Evolutionary conservation across 2,888 invertebrate genomes (phyloP).

Genomic region (Zootermopsis nevadensis): DNA sequence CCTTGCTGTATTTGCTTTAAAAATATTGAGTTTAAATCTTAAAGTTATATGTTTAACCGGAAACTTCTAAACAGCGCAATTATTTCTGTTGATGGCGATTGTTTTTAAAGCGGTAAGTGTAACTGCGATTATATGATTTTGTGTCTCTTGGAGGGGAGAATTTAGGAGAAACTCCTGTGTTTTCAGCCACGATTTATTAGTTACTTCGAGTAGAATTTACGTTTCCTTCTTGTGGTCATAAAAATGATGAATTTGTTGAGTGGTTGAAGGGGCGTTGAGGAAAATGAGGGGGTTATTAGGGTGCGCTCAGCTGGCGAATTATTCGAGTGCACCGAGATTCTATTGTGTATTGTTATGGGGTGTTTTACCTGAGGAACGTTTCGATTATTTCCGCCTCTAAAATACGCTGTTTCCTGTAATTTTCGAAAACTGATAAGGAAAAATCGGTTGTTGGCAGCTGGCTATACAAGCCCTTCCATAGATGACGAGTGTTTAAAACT

Average conservation of each 20-base stretch:
- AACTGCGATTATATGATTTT: too few species aligned
- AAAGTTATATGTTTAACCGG: too few species aligned
- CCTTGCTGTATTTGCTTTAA: too few species aligned
- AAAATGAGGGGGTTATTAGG: conserved; percentile 16
- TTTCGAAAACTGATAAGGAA: conserved; percentile 18
- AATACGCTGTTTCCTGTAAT: conserved; percentile 35
- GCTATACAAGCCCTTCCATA: not conserved
- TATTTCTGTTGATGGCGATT: too few species aligned
- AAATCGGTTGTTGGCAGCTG: conserved; percentile 27
- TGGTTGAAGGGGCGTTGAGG: not conserved
- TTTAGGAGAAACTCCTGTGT: too few species aligned
- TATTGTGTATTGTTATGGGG: conserved; percentile 1
- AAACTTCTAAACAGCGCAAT: too few species aligned
- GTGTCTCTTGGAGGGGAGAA: too few species aligned
- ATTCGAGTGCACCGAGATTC: not conserved
- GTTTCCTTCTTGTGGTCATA: not conserved
- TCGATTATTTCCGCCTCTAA: conserved; percentile 22
- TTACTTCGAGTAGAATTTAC: not conserved
- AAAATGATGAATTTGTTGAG: not conserved
- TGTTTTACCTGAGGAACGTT: conserved; percentile 11
- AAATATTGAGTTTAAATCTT: too few species aligned
- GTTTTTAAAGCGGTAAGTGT: too few species aligned
- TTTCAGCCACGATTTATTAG: not conserved
- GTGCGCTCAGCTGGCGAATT: conserved; percentile 17
- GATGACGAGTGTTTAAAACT: not conserved